Base-by-base conservation (phyloP, 2,113 vertebrate species). In the Pterocles gutturalis region DNA sequence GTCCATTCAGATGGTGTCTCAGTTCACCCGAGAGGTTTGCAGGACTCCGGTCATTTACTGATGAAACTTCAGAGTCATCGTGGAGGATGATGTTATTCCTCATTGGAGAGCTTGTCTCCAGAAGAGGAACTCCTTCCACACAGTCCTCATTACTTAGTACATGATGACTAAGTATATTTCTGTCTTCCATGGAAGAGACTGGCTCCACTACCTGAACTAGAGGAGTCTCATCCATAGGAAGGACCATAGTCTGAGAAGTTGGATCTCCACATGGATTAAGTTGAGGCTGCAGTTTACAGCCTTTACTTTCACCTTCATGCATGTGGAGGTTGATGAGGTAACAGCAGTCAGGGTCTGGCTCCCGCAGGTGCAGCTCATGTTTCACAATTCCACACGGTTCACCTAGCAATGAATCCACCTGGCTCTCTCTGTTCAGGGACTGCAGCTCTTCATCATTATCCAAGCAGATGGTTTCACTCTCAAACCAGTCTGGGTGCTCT, bases 401-500 rank as follows among this genome's bases (percentile, higher is more conserved):
- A 1, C 82, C 64, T n/a, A 90, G 73, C 55, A 85, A 43, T 0
- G 94, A 88, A 46, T 95, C 97, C 33, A 85, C 93, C 21, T 93
- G 94, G 61, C 93, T 90, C 38, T 96, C 97, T 55, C 87, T 97
- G 10, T 78, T 96, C 8, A 97, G 88, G 61, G 94, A 97, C 2
- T 87, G 91, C 62, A 92, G n/a, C 16, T 31, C 90, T 43, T 96
- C 97, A 7, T 98, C 98, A 18, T 98, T 98, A 6, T 98, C 97
- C 6, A 38, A 46, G 22, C 61, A 73, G 36, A 98, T 60, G 25
- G 97, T 98, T 97, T 99, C 98, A 5, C 64, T 97, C 87, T 99
- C 98, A 89, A 99, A 99, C 99, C 99, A 99, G 55, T 99, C 98
- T 0, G 98, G 99, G 55, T 98, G 96, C 38, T 98, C 97, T 4